Evolutionary conservation across 2,113 vertebrate genomes (phyloP).

Genomic region (Mus musculus): DNA sequence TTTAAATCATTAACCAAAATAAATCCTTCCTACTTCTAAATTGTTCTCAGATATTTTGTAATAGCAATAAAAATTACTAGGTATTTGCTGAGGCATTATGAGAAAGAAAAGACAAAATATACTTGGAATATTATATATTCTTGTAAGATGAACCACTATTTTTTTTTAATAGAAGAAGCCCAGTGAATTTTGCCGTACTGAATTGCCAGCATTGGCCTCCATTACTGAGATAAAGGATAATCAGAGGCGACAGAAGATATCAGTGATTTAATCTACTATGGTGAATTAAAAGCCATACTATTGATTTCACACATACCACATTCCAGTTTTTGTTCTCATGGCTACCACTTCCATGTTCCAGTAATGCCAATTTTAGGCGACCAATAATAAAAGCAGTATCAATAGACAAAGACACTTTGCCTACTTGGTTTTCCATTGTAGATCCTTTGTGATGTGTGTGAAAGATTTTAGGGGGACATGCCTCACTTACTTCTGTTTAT

Average conservation of each 20-base stretch:
- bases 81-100: not conserved
- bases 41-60: not conserved
- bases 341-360: not conserved
- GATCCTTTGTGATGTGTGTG: not conserved
- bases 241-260: not conserved
- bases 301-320: not conserved
- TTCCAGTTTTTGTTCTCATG: not conserved
- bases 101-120: not conserved
- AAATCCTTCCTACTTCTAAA: not conserved
- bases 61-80: not conserved
- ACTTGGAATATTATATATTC: not conserved
- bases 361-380: not conserved
- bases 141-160: not conserved
- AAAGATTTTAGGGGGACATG: not conserved
- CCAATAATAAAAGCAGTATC: not conserved
- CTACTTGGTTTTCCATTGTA: not conserved
- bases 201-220: not conserved
- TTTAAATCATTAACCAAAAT: not conserved
- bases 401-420: not conserved
- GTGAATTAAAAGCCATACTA: not conserved
- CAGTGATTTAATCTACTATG: not conserved
- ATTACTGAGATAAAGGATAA: no score
- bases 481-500: not conserved
- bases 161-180: not conserved
- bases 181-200: not conserved